A percentile compares a stretch with the other conserved stretches of the same genome.
Evolutionary conservation across 1,140 invertebrate genomes (phyloP).

Genomic region (Caerostris extrusa): DNA sequence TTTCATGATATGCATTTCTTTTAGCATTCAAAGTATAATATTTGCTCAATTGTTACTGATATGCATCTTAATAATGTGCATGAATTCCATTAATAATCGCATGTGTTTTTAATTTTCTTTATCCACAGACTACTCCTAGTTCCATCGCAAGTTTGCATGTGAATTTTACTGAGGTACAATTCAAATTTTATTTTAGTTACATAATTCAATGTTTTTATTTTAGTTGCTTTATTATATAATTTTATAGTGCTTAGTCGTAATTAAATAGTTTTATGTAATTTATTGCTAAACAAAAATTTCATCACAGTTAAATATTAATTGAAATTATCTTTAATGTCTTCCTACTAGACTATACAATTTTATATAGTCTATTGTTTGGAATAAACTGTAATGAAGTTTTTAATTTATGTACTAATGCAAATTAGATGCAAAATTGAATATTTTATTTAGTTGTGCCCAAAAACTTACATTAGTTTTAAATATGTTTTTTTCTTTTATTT

Average conservation of each 20-base stretch:
- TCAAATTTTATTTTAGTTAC: conserved; percentile 38
- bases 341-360: background rate
- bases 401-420: conserved; percentile 34
- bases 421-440: conserved; percentile 11
- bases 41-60: background rate
- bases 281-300: conserved; percentile 44
- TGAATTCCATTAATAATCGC: conserved; percentile 57
- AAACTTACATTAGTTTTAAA: background rate
- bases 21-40: conserved; percentile 47
- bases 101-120: conserved; percentile 66
- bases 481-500: conserved; percentile 17
- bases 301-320: background rate
- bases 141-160: conserved; percentile 60
- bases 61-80: conserved; percentile 47
- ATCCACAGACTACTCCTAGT: conserved; percentile 63
- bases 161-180: conserved; percentile 64
- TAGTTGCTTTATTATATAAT: conserved; percentile 30
- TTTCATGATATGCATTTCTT: conserved; percentile 12
- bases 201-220: background rate
- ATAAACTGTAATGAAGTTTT: conserved; percentile 56
- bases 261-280: background rate
- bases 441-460: conserved; percentile 75
- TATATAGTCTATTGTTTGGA: background rate
- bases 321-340: background rate
- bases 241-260: background rate